Evolutionary conservation across 2,888 invertebrate genomes (phyloP), one percentile per base, ranked within the genome.

Genomic region (Masnerella sp.): DNA sequence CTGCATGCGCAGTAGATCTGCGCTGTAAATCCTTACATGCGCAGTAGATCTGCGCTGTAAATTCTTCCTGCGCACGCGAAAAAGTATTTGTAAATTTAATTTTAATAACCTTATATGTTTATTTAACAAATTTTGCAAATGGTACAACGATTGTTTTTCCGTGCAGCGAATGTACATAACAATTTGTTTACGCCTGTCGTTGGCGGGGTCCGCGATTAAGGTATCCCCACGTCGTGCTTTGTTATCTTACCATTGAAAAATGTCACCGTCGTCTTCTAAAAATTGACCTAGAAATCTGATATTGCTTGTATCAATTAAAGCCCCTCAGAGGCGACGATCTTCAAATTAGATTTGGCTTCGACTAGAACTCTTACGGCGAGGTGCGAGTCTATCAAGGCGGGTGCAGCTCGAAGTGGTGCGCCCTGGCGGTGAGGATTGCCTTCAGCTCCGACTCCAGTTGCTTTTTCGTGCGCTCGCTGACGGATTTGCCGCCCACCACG

Each of bases 281-380:
- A 86, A 86, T 86, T 85, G 84, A 85, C 85, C 85, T 86, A 85
- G 81, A 85, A 85, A 85, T 86, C 85, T 85, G 85, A 86, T 87
- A 87, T 87, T 87, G 85, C 85, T 87, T 87, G 81, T 86, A 84
- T 82, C 82, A 83, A 85, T 82, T 78, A 84, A 82, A 85, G 87
- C 87, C 87, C 84, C 86, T 87, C 85, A 86, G 84, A 87, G 87
- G 87, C 87, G 81, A 78, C 82, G 81, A 82, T 79, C 79, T 72
- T 75, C 61, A 79, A 79, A 78, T 77, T 74, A 45, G 67, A 54
- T 52, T 69, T 78, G 70, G 75, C 78, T 78, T 79, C 73, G 77
- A 77, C 73, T 67, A 71, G 56, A 51, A 77, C 73, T 72, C 77
- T 77, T 76, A 74, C 54, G 52, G 62, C 40, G 65, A 25, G 45